These are phyloP conservation scores for Kryptolebias marmoratus DNA, from an alignment of 2,113 vertebrate species.

Conservation along the genomic window DNA sequence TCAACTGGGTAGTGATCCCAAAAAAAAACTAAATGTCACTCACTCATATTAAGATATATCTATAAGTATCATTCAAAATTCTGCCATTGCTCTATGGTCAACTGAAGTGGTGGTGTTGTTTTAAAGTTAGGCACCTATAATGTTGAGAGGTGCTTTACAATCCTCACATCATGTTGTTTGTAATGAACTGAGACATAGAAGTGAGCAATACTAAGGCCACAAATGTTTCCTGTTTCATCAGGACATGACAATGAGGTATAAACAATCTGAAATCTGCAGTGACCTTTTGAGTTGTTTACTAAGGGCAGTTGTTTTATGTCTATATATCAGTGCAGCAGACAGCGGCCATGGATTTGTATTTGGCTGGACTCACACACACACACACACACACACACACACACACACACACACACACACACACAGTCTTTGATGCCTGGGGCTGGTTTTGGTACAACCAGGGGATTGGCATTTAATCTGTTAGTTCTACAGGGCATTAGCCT, in stretches of 20 bases:
- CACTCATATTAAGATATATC: background rate
- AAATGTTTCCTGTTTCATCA: constrained; percentile 59
- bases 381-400: constrained; percentile 18
- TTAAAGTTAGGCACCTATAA: constrained; percentile 9
- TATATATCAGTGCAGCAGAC: constrained; percentile 46
- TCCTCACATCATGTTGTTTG: constrained; percentile 24
- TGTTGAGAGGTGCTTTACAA: constrained; percentile 20
- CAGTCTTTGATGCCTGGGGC: constrained; percentile 55
- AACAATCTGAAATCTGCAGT: constrained; percentile 55
- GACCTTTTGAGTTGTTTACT: constrained; percentile 72
- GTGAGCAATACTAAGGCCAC: constrained; percentile 65
- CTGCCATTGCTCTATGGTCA: background rate
- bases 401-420: constrained; percentile 14
- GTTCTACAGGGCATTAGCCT: constrained; percentile 75
- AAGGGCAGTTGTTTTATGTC: constrained; percentile 62
- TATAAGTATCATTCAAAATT: constrained; percentile 20
- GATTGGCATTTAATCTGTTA: constrained; percentile 79
- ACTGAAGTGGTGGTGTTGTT: constrained; percentile 1
- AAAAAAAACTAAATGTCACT: background rate
- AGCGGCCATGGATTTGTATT: constrained; percentile 47
- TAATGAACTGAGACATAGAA: constrained; percentile 47
- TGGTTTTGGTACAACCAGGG: constrained; percentile 66
- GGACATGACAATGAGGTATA: constrained; percentile 51
- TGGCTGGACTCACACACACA: constrained; percentile 25
- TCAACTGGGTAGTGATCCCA: constrained; percentile 11